Base-by-base conservation (phyloP, 2,888 invertebrate genomes). In the Drosophila villosipedis region DNA sequence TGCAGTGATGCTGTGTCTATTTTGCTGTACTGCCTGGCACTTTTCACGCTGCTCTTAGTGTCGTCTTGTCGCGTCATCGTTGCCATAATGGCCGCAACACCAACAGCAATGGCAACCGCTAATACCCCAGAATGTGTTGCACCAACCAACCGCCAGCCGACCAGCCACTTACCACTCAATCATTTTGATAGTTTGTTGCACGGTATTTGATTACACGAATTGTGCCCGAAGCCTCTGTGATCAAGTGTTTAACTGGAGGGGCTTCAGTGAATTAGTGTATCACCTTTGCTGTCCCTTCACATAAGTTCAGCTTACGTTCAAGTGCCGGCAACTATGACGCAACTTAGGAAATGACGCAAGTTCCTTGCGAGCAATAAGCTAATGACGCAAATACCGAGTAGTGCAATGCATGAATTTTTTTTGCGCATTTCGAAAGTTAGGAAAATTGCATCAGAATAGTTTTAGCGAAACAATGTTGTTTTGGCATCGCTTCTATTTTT, bases 391-490 rank as follows among this genome's bases (percentile, higher is more conserved):
- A 83, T 55, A 57, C 43, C 33, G 19, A 57, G 53, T 49, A 49
- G 30, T 58, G 57, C 41, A 37, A 5, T 39, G 43, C 59, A 49
- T 59, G 54, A 63, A 73, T 70, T 65, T 85, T 77, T 1, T 68
- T 61, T 50, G 12, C 22, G 22, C 19, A 58, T 64, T 30, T 57
- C 19, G 14, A 62, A 68, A 66, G 39, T 75, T 66, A 58, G 68
- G 62, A 73, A 82, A 84, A 69, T 70, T 84, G 37, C 83, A 68
- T 53, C 61, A 59, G 43, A 67, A 76, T 78, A 65, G 82, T 79
- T 72, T 66, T 22, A 35, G 69, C 84, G 68, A 87, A 89, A 81
- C 73, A 89, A 86, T 86, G 84, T 70, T 16, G 16, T 65, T 63
- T 77, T 41, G 61, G 61, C 52, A 53, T 60, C 31, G 22, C 25